Base-by-base conservation (phyloP, 1,140 invertebrate species). In the Drosophila tropicalis region DNA sequence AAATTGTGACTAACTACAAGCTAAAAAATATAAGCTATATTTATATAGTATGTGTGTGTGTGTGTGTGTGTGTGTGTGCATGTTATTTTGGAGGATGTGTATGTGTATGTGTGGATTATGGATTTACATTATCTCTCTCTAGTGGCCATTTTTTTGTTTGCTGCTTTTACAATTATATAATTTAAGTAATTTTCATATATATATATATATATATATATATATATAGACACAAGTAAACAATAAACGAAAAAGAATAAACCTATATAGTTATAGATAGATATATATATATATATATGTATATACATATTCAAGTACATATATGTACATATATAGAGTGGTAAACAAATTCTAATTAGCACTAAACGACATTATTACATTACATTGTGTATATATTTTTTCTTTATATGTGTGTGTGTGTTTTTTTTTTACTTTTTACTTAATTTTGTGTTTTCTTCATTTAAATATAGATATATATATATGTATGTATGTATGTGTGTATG, bases 1-100 rank as follows among this genome's bases (percentile, higher is more conserved):
- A 81, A 89, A 89, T 89, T 89, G 84, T 89, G 84, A 89, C 84
- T 89, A 89, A 89, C 84, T 89, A 89, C 84, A 64, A 66, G 55
- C 84, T 89, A 89, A 74, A 76, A 77, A 77, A 77, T 70, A 65
- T 79, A 72, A 32, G 39, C 63, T 79, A 76, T 69, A 79, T 44
- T 6, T 29, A 6, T 6, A 6, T 6, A 6, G 39, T 29, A 6
- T 29, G 29, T 32, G 54, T 54, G 62, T 1, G 19, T 44, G 39
- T 1, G 19, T 44, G 39, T 32, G 54, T 54, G 62, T 1, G 19
- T 41, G 7, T 44, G 15, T 47, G 5, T 64, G 44, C 36, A 39
- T 39, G 19, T 47, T 15, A 17, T n/a, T 36, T 36, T 64, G 55
- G 29, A 32, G 22, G 22, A 57, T 55, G 44, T 22, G 34, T 40